phyloP scores from a whole-genome alignment of 2,888 invertebrate genomes.

The Copidosoma aretas region DNA sequence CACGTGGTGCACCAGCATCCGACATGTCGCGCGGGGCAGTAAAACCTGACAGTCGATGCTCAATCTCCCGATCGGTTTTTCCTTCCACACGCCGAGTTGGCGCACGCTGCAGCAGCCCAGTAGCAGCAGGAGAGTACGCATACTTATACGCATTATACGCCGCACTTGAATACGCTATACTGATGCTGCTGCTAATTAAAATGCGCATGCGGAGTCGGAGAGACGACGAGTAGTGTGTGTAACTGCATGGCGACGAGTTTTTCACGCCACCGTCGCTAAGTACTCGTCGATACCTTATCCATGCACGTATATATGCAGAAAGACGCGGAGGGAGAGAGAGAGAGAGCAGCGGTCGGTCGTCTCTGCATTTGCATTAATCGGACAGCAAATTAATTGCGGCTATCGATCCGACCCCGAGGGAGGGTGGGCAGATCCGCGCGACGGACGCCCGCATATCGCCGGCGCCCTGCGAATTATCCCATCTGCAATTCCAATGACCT shows the following conservation, averaged over 20 bases:
- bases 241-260: constrained; percentile 33
- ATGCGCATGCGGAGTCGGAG: constrained; percentile 19
- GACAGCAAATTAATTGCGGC: constrained; percentile 37
- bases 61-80: constrained; percentile 9
- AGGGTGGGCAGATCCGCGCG: neutral
- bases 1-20: too few species aligned
- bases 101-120: too few species aligned
- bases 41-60: constrained; percentile 6
- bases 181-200: constrained; percentile 34
- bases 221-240: neutral
- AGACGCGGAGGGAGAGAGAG: too few species aligned
- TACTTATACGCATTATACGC: neutral
- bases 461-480: constrained; percentile 24
- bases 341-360: neutral
- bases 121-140: too few species aligned
- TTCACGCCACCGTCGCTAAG: constrained; percentile 10
- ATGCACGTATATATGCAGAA: too few species aligned
- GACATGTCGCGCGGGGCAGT: neutral
- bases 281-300: too few species aligned
- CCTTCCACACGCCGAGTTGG: neutral
- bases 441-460: neutral
- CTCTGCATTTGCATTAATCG: constrained; percentile 32
- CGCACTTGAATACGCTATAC: too few species aligned
- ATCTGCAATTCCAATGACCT: constrained; percentile 35
- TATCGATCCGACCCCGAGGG: constrained; percentile 19